Evolutionary conservation across 2,888 invertebrate genomes (phyloP).

Genomic region (Thera obeliscata): DNA sequence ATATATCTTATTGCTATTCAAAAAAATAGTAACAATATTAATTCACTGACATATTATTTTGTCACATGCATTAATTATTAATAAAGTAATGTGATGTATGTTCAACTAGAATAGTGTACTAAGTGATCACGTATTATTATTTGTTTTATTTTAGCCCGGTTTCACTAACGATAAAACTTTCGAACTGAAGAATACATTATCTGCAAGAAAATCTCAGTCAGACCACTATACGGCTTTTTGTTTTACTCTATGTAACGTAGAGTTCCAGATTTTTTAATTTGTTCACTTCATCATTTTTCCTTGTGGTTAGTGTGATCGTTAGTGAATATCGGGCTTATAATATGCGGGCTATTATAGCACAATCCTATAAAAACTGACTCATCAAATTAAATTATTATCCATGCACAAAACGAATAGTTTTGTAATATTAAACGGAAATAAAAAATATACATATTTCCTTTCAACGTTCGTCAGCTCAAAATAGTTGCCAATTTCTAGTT

Average conservation of each 20-base stretch:
- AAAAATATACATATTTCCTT: not conserved
- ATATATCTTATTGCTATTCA: slow-evolving; percentile 69
- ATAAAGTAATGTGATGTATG: slow-evolving; percentile 53
- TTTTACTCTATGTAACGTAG: too few species aligned
- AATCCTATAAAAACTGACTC: slow-evolving; percentile 5
- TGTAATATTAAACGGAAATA: too few species aligned
- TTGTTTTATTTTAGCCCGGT: not conserved
- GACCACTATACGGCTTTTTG: too few species aligned
- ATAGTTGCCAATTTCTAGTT: slow-evolving; percentile 35
- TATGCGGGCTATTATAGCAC: slow-evolving; percentile 37
- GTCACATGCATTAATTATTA: slow-evolving; percentile 39
- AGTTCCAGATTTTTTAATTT: too few species aligned
- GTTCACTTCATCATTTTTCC: too few species aligned
- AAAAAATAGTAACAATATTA: slow-evolving; percentile 69
- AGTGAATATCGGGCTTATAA: slow-evolving; percentile 8
- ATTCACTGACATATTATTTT: slow-evolving; percentile 49
- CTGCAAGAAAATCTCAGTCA: too few species aligned
- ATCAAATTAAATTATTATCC: not conserved
- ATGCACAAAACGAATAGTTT: too few species aligned
- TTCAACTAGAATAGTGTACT: slow-evolving; percentile 63
- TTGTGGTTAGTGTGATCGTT: not conserved
- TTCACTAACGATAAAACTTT: slow-evolving; percentile 10
- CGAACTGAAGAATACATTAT: too few species aligned
- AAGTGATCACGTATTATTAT: slow-evolving; percentile 10
- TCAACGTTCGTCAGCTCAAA: not conserved